Conservation (phyloP, 2,797 vertebrate genomes). For the Crotalus adamanteus region DNA sequence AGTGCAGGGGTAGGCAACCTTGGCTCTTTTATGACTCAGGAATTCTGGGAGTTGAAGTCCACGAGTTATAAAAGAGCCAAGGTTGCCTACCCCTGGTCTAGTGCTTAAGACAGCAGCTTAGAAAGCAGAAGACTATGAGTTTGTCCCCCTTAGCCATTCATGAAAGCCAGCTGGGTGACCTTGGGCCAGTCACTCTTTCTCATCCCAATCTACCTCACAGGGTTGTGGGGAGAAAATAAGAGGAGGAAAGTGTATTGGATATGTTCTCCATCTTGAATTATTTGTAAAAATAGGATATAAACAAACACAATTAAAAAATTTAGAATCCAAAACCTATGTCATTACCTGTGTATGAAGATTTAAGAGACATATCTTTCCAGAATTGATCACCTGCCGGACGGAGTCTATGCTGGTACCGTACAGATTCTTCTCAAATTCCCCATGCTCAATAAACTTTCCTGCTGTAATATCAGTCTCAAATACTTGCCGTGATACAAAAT, state of each 20-base stretch:
- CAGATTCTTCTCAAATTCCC: conserved; percentile 96
- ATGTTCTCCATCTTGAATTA: not conserved
- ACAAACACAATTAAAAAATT: not conserved
- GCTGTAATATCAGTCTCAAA: conserved; percentile 88
- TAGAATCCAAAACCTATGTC: conserved; percentile 25
- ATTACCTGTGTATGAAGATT: conserved; percentile 93
- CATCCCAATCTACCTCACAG: not conserved
- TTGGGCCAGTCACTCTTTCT: not conserved
- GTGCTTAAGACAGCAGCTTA: not conserved
- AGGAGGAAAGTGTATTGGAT: not conserved
- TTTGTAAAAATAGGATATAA: not conserved
- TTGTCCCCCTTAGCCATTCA: not conserved
- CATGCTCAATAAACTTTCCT: conserved; percentile 94
- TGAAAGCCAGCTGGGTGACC: not conserved
- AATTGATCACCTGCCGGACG: conserved; percentile 95
- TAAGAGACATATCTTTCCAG: conserved; percentile 93
- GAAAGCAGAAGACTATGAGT: not conserved
- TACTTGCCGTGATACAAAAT: conserved; percentile 89
- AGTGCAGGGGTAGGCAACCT: too few relatives aligned
- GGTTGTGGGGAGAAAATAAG: not conserved
- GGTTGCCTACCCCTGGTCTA: not conserved
- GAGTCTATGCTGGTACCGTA: conserved; percentile 95
- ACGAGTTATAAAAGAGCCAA: too few relatives aligned
- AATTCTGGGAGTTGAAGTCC: too few relatives aligned
- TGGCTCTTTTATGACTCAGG: too few relatives aligned